phyloP scores from a whole-genome alignment of 2,888 invertebrate species.

The Dryadula phaetusa region DNA sequence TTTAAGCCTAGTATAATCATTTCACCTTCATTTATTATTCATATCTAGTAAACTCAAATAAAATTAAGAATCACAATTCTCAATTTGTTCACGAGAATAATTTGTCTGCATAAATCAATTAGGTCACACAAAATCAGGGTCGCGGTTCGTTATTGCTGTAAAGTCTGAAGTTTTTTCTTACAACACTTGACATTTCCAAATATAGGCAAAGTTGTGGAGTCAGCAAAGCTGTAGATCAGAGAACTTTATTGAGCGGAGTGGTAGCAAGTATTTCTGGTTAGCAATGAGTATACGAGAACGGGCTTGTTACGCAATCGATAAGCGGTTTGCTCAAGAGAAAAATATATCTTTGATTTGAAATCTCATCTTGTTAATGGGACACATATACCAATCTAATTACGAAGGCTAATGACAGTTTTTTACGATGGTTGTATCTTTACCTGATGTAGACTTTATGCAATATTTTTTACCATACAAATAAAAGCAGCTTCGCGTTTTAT shows the following conservation, averaged over 20 bases:
- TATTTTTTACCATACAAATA: too few relatives aligned
- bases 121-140: conserved; percentile 38
- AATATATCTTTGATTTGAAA: conserved; percentile 17
- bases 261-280: conserved; percentile 41
- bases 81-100: conserved; percentile 25
- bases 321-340: conserved; percentile 10
- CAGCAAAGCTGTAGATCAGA: too few relatives aligned
- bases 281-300: conserved; percentile 38
- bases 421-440: neutral
- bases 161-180: conserved; percentile 32
- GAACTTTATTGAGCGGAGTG: conserved; percentile 35
- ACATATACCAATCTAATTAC: conserved; percentile 3
- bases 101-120: conserved; percentile 44
- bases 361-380: conserved; percentile 12
- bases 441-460: too few relatives aligned
- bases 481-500: too few relatives aligned
- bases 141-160: conserved; percentile 26
- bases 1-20: neutral
- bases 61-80: conserved; percentile 20
- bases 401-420: conserved; percentile 8
- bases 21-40: conserved; percentile 14
- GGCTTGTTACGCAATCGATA: conserved; percentile 33
- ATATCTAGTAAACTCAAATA: neutral
- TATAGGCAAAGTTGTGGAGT: conserved; percentile 34
- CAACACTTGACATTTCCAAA: conserved; percentile 41